phyloP scores from a whole-genome alignment of 2,113 vertebrate species.

The Bufo gargarizans region DNA sequence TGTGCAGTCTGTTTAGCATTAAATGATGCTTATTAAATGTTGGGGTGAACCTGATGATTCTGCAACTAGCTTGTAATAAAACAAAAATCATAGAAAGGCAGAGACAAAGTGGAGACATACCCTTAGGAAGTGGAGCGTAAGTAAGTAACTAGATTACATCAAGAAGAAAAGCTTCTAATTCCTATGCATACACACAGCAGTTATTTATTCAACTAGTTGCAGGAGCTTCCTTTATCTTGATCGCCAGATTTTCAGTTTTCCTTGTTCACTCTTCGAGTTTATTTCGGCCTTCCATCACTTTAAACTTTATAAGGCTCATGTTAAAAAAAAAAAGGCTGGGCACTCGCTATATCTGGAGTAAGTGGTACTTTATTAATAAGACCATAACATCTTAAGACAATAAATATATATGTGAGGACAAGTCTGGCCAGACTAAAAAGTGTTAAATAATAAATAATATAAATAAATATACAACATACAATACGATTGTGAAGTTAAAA shows the following conservation, averaged over 20 bases:
- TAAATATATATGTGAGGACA: too few relatives aligned
- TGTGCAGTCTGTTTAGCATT: constrained; percentile 35
- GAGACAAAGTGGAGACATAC: not conserved
- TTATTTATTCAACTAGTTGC: not conserved
- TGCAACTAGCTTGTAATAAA: constrained; percentile 4
- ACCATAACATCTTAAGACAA: too few relatives aligned
- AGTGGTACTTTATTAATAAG: too few relatives aligned
- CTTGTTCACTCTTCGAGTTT: not conserved
- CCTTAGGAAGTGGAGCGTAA: not conserved
- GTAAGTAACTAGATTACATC: constrained; percentile 4
- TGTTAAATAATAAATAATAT: too few relatives aligned
- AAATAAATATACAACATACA: too few relatives aligned
- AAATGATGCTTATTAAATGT: constrained; percentile 43
- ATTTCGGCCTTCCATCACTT: not conserved
- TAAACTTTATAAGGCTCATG: not conserved
- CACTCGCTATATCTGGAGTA: too few relatives aligned
- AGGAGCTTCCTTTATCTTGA: not conserved
- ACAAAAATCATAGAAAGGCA: constrained; percentile 15
- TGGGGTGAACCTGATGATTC: not conserved
- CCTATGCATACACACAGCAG: not conserved
- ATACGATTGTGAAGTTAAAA: too few relatives aligned
- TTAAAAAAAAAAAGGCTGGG: too few relatives aligned
- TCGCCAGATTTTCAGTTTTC: not conserved
- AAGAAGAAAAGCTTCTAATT: not conserved
- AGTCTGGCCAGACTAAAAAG: too few relatives aligned